Evolutionary conservation across 1,140 invertebrate genomes (phyloP).

Genomic region (Neocloeon triangulifer): DNA sequence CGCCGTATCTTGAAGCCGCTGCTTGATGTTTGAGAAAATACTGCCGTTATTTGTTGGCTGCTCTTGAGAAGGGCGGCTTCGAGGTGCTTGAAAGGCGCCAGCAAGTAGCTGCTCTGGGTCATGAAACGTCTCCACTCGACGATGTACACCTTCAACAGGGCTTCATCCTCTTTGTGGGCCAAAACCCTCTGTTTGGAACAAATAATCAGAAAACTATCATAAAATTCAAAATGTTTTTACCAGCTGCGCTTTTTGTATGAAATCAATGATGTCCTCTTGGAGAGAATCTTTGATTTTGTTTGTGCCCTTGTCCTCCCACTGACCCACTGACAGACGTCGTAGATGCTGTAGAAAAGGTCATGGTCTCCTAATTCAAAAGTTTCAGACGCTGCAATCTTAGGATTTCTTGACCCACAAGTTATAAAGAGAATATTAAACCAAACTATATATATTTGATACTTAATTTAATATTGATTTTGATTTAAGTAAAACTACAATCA

Average conservation of each 20-base stretch:
- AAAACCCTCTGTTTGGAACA: conserved; percentile 46
- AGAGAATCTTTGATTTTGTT: conserved; percentile 68
- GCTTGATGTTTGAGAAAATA: conserved; percentile 90
- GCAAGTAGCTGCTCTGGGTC: conserved; percentile 89
- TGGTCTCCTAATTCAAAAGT: conserved; percentile 83
- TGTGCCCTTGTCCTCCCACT: conserved; percentile 91
- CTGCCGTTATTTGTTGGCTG: conserved; percentile 42
- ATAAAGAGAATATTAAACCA: too few species aligned
- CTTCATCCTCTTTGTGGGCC: conserved; percentile 80
- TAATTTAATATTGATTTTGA: too few species aligned
- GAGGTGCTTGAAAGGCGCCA: conserved; percentile 83
- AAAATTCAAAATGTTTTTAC: too few species aligned
- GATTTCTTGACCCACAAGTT: too few species aligned
- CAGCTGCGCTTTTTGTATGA: conserved; percentile 81
- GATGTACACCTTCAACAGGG: conserved; percentile 86
- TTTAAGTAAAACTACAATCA: too few species aligned
- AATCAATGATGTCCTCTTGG: conserved; percentile 81
- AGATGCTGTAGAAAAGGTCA: conserved; percentile 86
- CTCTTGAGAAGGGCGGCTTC: conserved; percentile 53
- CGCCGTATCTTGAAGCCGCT: conserved; percentile 81
- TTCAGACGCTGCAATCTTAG: too few species aligned
- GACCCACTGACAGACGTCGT: conserved; percentile 78
- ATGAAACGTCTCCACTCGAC: conserved; percentile 95
- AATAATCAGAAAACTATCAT: conserved; percentile 1
- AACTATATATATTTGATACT: too few species aligned